Base-by-base conservation (phyloP, 2,113 vertebrate species). In the Hippocampus abdominalis region DNA sequence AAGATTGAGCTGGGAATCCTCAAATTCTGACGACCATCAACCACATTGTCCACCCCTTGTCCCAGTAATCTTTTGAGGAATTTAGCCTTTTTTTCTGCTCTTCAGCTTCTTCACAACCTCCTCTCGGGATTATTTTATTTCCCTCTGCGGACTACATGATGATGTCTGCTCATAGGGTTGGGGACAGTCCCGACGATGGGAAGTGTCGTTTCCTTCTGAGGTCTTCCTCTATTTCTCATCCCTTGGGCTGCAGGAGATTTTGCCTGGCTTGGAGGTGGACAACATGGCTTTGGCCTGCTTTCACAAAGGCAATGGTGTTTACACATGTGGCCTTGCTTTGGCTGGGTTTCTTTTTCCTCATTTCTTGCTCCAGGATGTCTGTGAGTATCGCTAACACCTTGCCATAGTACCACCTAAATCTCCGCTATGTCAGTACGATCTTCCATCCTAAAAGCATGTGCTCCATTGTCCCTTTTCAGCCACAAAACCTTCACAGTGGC, bases 1-100 rank as follows among this genome's bases (percentile, higher is more conserved):
- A 46, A 1, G 23, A 65, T 70, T 70, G 40, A 21, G 63, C 62
- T 40, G 53, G 23, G 39, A 77, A 66, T 60, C 71, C 27, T 27
- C 57, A 15, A 63, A 73, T 56, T 21, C 48, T 12, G 23, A 46
- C 46, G n/a, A 21, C 23, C 20, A 69, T 61, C 21, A 73, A 27
- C 49, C 25, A 49, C 27, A 20, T 65, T 64, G 23, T 64, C 40
- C 40, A 4, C 49, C 53, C 53, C 9, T 48, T 63, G 12, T 71
- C 32, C 12, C 15, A 0, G 25, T 18, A 61, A 39, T 64, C 40
- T 32, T 20, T 64, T 57, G 21, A 56, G 61, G 12, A 36, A 71
- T 36, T 57, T 57, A 11, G 49, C 27, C 40, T 57, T 65, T 40
- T 71, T 40, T 44, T 53, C 40, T 57, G 40, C 46, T 64, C 29